These are phyloP conservation scores for Antennarius maculatus DNA, from an alignment of 2,797 vertebrate genomes.

Conservation along the genomic window DNA sequence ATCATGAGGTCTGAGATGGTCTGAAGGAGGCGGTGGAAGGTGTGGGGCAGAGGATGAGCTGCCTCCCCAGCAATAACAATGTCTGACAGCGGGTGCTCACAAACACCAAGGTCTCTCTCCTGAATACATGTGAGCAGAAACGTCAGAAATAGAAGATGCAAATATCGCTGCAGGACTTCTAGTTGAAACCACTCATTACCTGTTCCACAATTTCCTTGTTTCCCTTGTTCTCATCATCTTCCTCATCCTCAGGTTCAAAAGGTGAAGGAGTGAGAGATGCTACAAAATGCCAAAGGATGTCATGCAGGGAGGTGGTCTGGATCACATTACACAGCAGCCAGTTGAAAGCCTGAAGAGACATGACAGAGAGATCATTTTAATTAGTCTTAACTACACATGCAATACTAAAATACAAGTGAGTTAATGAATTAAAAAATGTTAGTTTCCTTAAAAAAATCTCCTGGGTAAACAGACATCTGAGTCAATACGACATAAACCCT, in stretches of 20 bases:
- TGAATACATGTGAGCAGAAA: slow-evolving; percentile 50
- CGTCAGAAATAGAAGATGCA: slow-evolving; percentile 3
- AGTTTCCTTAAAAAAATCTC: background rate
- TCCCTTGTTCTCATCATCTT: slow-evolving; percentile 96
- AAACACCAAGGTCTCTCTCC: slow-evolving; percentile 97
- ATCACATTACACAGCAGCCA: slow-evolving; percentile 99
- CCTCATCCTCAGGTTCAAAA: slow-evolving; percentile 94
- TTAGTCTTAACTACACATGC: slow-evolving; percentile 6
- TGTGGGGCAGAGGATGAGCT: slow-evolving; percentile 96
- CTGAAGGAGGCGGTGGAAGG: slow-evolving; percentile 97
- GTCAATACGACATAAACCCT: slow-evolving; percentile 2
- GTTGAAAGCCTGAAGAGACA: slow-evolving; percentile 91
- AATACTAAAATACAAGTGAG: background rate
- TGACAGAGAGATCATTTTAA: background rate
- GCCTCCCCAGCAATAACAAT: slow-evolving; percentile 98
- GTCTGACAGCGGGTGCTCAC: slow-evolving; percentile 97
- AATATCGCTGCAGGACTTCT: rapidly evolving
- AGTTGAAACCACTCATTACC: slow-evolving; percentile 66
- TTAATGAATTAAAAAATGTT: background rate
- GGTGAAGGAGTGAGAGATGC: slow-evolving; percentile 96
- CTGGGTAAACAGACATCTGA: background rate
- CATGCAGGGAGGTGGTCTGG: slow-evolving; percentile 97
- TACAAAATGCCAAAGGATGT: slow-evolving; percentile 99
- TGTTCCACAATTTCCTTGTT: slow-evolving; percentile 95
- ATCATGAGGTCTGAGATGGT: slow-evolving; percentile 99